phyloP scores from a whole-genome alignment of 2,113 vertebrate genomes.

The Oncorhynchus clarkii region DNA sequence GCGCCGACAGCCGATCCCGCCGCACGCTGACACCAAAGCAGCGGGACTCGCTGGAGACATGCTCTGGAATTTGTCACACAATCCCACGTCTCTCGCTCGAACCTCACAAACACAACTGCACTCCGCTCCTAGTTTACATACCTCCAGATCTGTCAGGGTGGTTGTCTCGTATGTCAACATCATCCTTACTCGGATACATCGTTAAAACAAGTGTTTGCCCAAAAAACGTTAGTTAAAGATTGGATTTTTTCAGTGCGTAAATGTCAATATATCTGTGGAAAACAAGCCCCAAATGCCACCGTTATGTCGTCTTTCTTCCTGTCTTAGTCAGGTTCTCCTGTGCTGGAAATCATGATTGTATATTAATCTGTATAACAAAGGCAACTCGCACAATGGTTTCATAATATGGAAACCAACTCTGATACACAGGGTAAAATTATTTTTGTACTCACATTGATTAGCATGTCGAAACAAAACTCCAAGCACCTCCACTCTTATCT shows the following conservation, averaged over 20 bases:
- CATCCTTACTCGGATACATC: constrained; percentile 35
- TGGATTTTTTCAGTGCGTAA: constrained; percentile 42
- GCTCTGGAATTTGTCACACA: constrained; percentile 78
- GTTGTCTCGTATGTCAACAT: constrained; percentile 67
- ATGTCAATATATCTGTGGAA: constrained; percentile 54
- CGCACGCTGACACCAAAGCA: constrained; percentile 74
- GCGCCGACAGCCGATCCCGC: constrained; percentile 57
- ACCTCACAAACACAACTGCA: constrained; percentile 27
- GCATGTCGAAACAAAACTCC: neutral
- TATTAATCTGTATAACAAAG: constrained; percentile 30
- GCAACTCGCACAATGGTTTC: constrained; percentile 1
- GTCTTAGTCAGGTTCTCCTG: constrained; percentile 35
- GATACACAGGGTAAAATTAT: neutral
- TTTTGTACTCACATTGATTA: neutral
- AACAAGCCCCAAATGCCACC: constrained; percentile 39
- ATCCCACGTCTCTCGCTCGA: constrained; percentile 51
- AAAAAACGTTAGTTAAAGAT: constrained; percentile 41
- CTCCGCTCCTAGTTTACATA: constrained; percentile 71
- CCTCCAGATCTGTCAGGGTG: constrained; percentile 64
- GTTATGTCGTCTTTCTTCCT: constrained; percentile 13
- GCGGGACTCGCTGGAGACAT: constrained; percentile 54
- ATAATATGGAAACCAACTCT: neutral
- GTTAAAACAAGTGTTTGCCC: constrained; percentile 44
- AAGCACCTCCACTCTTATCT: neutral
- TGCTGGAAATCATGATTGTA: constrained; percentile 17